Evolutionary conservation across 2,888 invertebrate genomes (phyloP), one percentile per base, ranked within the genome.

Genomic region (Selenia dentaria): DNA sequence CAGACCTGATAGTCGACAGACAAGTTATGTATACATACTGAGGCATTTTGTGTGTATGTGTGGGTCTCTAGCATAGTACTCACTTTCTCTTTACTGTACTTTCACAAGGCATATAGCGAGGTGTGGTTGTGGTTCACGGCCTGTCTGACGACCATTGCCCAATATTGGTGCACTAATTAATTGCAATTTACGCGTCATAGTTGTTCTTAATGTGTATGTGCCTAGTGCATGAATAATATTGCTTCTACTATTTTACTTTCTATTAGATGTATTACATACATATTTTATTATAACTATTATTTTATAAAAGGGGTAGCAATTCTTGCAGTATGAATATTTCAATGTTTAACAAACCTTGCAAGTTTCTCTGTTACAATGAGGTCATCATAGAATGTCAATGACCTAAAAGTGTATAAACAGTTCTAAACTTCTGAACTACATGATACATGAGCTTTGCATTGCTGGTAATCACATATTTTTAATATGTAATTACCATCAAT

Each of bases 1-100:
- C 79, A 65, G 70, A 74, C 77, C 62, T 67, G 72, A 80, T 72
- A 80, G 74, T 79, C 71, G 69, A 78, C 80, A 56, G 69, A 74
- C 79, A 62, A 79, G 80, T 79, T 75, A 60, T 75, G 67, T 79
- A 74, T 79, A 83, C 82, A 78, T 77, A 74, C 79, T 71, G 64
- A 55, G 70, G 61, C 65, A 69, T 71, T 68, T 74, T 73, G 69
- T 73, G 68, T 67, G 67, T 74, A 14, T 13, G 72, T 62, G 72
- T 73, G 69, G 68, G 67, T 62, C 25, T 75, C 77, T 82, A 79
- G 78, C 76, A 63, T 83, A 83, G 70, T 81, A 60, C 81, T 87
- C 83, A 90, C 90, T 90, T 90, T 90, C 90, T 90, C 88, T 88
- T 86, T 75, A 67, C 66, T 74, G 82, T 83, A 90, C 90, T 90